A percentile compares a stretch with the other conserved stretches of the same genome.
Evolutionary conservation across 2,113 vertebrate genomes (phyloP).

Genomic region (Petrocephalus zakoni): DNA sequence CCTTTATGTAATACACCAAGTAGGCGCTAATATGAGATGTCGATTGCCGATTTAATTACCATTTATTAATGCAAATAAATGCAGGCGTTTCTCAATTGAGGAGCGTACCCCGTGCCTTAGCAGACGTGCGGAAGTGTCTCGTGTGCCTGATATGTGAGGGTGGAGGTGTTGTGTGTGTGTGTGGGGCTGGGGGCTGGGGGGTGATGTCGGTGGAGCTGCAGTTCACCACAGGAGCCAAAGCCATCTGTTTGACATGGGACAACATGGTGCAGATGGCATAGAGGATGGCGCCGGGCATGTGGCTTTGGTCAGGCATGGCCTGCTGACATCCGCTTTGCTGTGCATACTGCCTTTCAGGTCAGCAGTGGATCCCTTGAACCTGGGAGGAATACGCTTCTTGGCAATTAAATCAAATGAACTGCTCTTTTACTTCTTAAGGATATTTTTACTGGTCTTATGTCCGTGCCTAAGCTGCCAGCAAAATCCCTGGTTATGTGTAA

Average conservation of each 20-base stretch:
- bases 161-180: too few relatives aligned
- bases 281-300: background rate
- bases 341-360: background rate
- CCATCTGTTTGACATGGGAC: constrained; percentile 20
- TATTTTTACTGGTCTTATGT: constrained; percentile 1
- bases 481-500: constrained; percentile 4
- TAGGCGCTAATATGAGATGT: background rate
- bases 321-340: background rate
- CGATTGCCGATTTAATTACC: background rate
- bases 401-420: background rate
- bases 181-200: background rate
- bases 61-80: background rate
- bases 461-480: background rate
- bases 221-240: background rate
- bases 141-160: background rate
- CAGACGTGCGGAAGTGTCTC: background rate
- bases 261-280: background rate
- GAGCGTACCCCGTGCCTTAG: background rate
- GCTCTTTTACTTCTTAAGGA: background rate
- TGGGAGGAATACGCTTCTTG: background rate
- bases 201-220: background rate
- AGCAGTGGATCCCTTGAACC: background rate
- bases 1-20: background rate
- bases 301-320: background rate
- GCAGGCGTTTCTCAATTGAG: background rate